phyloP scores from a whole-genome alignment of 2,888 invertebrate genomes.

The Siphonodentalium dalli region DNA sequence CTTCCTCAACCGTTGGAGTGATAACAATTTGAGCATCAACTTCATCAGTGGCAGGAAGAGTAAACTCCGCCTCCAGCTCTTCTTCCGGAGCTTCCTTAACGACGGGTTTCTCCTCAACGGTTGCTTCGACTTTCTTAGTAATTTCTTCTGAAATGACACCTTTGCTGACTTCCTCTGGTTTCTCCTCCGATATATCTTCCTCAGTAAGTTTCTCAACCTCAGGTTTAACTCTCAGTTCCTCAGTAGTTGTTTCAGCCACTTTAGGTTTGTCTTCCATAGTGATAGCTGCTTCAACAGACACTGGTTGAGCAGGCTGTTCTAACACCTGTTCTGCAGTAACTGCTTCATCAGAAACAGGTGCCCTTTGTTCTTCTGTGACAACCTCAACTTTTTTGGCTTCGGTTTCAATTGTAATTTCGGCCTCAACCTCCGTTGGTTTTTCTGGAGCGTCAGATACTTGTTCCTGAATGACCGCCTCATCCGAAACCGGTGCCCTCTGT shows the following conservation, averaged over 20 bases:
- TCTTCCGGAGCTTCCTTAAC: conserved; percentile 61
- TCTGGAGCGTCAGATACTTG: conserved; percentile 22
- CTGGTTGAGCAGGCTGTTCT: too few species aligned
- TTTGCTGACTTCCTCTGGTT: conserved; percentile 19
- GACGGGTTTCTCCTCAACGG: conserved; percentile 25
- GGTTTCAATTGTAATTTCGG: conserved; percentile 30
- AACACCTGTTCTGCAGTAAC: not conserved
- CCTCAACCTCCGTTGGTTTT: conserved; percentile 26
- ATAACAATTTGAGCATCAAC: conserved; percentile 26
- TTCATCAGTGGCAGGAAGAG: conserved; percentile 17
- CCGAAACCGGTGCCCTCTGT: not conserved
- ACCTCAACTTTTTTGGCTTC: conserved; percentile 25
- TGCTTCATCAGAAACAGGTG: not conserved
- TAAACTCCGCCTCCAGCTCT: conserved; percentile 26
- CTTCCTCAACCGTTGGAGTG: conserved; percentile 66
- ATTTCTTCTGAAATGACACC: too few species aligned
- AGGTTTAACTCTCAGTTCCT: conserved; percentile 3
- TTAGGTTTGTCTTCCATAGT: conserved; percentile 16
- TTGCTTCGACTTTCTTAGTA: too few species aligned
- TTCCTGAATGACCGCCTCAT: not conserved
- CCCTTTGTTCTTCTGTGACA: conserved; percentile 7
- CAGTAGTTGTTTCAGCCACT: conserved; percentile 12
- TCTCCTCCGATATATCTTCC: conserved; percentile 16
- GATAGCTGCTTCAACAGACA: conserved; percentile 1
- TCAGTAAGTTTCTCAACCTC: conserved; percentile 15